Evolutionary conservation across 2,113 vertebrate species (phyloP), one percentile per base, ranked within the genome.

Genomic region (Epinephelus fuscoguttatus): DNA sequence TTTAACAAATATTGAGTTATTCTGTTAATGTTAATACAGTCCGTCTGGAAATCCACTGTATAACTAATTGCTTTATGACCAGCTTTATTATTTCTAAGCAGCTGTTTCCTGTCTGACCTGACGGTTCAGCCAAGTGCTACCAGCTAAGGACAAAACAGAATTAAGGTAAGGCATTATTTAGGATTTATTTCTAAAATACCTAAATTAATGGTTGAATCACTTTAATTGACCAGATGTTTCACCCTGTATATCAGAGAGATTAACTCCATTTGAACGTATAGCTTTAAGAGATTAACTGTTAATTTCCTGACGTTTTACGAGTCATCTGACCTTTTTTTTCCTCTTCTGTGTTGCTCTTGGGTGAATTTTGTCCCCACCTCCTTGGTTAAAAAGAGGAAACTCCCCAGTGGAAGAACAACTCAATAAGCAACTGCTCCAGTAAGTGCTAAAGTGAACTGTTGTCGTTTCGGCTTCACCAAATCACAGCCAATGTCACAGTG

Each of bases 61-160:
- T 50, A 71, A 78, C 42, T 78, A 69, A 83, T 17, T 62, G 61
- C 55, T 76, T 70, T 23, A 6, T 33, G 33, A 78, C 33, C 37
- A 37, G 30, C 49, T 42, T 66, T 59, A 78, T 81, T 73, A 69
- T 81, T 78, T 69, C 56, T 50, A 23, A 64, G 79, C 68, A 84
- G 75, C 78, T 84, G 84, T 76, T 84, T 85, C 60, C 78, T 64
- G 71, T 62, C 60, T 82, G 84, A 63, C 40, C 7, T 25, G 19
- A 59, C 53, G 53, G 49, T 80, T 56, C 9, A 4, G 52, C 78
- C 42, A 74, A 70, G 47, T 52, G 19, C 64, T 27, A 10, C 64
- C 50, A 2, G 53, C 55, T 15, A 9, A 74, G 42, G 56, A n/a
- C 14, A 21, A 53, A 81, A 53, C 69, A 1, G 15, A 42, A 33